Conservation (phyloP, 2,113 vertebrate species). For the Tragelaphus buxtoni region DNA sequence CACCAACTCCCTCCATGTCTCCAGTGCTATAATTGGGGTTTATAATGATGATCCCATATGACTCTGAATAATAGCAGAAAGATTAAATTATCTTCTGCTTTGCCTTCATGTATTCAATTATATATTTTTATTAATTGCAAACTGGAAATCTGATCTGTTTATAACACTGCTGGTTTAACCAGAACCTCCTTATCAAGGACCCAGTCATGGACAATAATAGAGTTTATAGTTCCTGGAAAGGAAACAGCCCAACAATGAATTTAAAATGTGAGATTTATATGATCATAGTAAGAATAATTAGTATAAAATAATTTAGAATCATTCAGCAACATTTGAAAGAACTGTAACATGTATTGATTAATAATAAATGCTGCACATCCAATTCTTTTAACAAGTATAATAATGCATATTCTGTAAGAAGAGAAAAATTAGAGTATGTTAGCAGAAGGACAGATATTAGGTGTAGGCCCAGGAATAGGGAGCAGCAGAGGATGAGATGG, state of each 20-base stretch:
- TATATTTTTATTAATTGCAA: constrained; percentile 51
- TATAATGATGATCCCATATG: background rate
- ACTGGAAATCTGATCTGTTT: constrained; percentile 23
- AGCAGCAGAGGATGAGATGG: background rate
- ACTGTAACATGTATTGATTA: background rate
- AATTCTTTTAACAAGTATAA: background rate
- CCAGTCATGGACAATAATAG: background rate
- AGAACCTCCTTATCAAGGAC: background rate
- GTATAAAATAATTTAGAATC: background rate
- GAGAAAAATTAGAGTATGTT: background rate
- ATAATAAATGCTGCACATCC: background rate
- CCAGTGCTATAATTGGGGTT: background rate
- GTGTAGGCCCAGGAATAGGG: background rate
- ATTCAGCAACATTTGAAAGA: background rate
- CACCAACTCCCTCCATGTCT: background rate
- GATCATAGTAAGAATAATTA: background rate
- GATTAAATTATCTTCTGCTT: constrained; percentile 30
- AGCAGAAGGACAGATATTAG: background rate
- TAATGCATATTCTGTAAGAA: background rate
- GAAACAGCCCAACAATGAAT: background rate
- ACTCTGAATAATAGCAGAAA: constrained; percentile 44
- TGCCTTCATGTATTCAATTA: constrained; percentile 44
- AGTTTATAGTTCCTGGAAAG: background rate
- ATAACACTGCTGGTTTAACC: background rate
- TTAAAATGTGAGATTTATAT: background rate